Conservation (phyloP, 2,797 vertebrate genomes). For the Dendrocincla fuliginosa region DNA sequence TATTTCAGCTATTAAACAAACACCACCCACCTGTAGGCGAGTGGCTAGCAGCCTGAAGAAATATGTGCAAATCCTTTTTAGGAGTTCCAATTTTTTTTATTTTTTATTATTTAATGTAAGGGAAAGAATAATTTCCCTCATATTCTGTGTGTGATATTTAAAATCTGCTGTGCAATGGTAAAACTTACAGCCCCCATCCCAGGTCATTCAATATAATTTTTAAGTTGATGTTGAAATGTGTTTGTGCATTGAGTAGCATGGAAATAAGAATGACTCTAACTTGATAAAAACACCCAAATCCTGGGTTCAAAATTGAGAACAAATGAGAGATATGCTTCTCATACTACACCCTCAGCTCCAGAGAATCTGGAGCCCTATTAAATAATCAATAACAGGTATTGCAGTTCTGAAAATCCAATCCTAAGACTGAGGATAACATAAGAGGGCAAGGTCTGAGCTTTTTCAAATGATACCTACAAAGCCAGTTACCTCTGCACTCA, state of each 20-base stretch:
- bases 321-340: background rate
- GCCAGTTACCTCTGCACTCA: background rate
- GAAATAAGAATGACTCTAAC: background rate
- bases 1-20: slow-evolving; percentile 53
- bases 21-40: slow-evolving; percentile 38
- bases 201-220: background rate
- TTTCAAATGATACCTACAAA: background rate
- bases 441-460: background rate
- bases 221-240: background rate
- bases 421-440: background rate
- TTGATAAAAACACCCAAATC: background rate
- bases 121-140: background rate
- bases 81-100: background rate
- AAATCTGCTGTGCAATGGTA: slow-evolving; percentile 3
- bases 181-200: background rate
- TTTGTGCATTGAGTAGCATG: background rate
- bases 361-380: background rate
- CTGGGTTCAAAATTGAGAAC: background rate
- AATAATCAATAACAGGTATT: background rate
- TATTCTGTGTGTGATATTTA: background rate
- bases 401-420: background rate
- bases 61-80: slow-evolving; percentile 56
- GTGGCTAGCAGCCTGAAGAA: slow-evolving; percentile 55
- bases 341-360: background rate
- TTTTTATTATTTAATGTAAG: background rate